phyloP scores from a whole-genome alignment of 2,888 invertebrate species.

The Tenthredo mesomela region DNA sequence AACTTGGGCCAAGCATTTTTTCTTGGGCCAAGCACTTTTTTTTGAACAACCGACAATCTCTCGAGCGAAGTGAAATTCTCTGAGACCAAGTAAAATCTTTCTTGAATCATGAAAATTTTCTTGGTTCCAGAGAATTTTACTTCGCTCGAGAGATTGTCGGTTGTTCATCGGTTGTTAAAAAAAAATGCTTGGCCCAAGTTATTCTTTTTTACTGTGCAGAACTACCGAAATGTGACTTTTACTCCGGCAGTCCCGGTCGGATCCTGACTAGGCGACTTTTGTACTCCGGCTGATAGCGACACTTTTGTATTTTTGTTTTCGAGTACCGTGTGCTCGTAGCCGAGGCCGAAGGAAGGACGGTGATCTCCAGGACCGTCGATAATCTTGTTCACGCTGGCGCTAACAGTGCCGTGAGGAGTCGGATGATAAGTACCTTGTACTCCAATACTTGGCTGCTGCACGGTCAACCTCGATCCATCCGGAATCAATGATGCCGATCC shows the following conservation, averaged over 20 bases:
- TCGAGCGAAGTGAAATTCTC: no score
- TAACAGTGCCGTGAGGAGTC: not conserved
- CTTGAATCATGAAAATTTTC: no score
- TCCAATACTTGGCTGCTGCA: not conserved
- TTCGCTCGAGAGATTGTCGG: no score
- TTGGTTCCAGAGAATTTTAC: no score
- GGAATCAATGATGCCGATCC: not conserved
- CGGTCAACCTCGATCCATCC: not conserved
- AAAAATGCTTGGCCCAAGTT: no score
- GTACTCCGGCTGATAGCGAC: not conserved
- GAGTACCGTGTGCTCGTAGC: not conserved
- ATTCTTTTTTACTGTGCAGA: no score
- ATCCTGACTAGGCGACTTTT: not conserved
- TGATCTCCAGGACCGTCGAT: not conserved
- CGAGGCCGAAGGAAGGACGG: not conserved
- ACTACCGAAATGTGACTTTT: not conserved
- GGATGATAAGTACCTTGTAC: not conserved
- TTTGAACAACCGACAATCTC: no score
- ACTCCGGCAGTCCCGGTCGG: not conserved
- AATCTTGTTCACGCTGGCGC: not conserved
- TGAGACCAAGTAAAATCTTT: no score
- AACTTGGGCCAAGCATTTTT: no score
- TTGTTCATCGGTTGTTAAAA: no score
- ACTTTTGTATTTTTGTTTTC: not conserved
- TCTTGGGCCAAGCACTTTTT: no score